Percentiles rank a stretch among this genome's conserved stretches.
These are phyloP conservation scores for Lasioglossum vierecki DNA, from an alignment of 2,888 invertebrate genomes.

Conservation along the genomic window DNA sequence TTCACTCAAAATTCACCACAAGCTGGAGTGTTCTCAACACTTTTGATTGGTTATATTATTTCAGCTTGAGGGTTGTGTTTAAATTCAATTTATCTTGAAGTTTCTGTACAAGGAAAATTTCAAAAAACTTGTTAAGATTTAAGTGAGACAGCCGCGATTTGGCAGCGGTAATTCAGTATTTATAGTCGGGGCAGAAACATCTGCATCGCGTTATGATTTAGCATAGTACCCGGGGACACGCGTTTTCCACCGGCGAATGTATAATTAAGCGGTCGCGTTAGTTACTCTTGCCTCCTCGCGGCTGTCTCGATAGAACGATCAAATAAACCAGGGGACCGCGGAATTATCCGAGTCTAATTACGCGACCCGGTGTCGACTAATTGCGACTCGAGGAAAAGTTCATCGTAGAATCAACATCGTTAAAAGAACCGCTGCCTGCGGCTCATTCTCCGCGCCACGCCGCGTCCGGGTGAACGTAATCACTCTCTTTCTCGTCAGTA, in stretches of 20 bases:
- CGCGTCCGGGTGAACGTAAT: neutral
- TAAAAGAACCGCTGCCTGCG: slow-evolving; percentile 20
- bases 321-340: neutral
- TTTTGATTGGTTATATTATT: too few relatives aligned
- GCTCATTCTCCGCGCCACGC: neutral
- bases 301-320: neutral
- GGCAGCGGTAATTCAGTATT: slow-evolving; percentile 18
- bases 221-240: neutral
- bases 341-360: slow-evolving; percentile 34
- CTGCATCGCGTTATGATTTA: slow-evolving; percentile 21
- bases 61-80: too few relatives aligned
- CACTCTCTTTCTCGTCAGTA: slow-evolving; percentile 8
- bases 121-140: too few relatives aligned
- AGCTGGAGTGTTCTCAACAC: too few relatives aligned
- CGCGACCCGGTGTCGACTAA: slow-evolving; percentile 22
- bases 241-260: neutral
- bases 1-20: too few relatives aligned
- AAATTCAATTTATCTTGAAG: too few relatives aligned
- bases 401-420: slow-evolving; percentile 33
- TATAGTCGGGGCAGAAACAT: neutral
- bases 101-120: too few relatives aligned
- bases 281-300: neutral
- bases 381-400: slow-evolving; percentile 42
- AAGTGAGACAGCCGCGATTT: slow-evolving; percentile 12
- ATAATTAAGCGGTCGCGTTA: slow-evolving; percentile 13